Base-by-base conservation (phyloP, 53 echinoderm and acorn worm species). In the Glandiceps talaboti region DNA sequence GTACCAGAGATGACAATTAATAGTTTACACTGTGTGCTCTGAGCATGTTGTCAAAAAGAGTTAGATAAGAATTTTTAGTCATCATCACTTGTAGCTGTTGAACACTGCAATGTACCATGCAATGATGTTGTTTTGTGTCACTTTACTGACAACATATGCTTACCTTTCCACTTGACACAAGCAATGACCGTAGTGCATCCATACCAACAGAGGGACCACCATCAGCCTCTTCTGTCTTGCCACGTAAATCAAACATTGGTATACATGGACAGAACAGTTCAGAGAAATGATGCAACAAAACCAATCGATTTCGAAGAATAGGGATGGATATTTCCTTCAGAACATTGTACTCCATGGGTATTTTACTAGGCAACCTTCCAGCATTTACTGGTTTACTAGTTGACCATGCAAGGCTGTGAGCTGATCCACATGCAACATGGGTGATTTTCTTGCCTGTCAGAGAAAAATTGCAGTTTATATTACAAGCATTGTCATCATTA, bases 321-420 rank as follows among this genome's bases (percentile, higher is more conserved):
- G 86, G 88, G 84, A 96, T 96, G 76, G 83, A 32, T 32, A 96
- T 83, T 33, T 96, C 96, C 33, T 88, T 87, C 1, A 96, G 91
- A 1, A 96, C 88, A 80, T 96, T 96, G 96, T 96, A 96, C 79
- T 96, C 96, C 91, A 96, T 90, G 81, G 96, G 96, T 33, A 96
- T 85, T 27, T 75, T 81, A 76, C 81, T 76, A 29, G 96, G 96
- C 1, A 96, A 85, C 29, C 86, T 85, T 33, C 96, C 96, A 45
- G 96, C 96, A 45, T 96, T 94, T 81, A 96, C 88, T 14, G 96
- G 96, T 33, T 96, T 96, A 79, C 96, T 96, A 32, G 96, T 96
- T 1, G 96, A 96, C 96, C 96, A 96, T 29, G 96, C 96, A 29
- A 96, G 88, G 27, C 92, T 96, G 93, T 96, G 96, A 64, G 96